Conservation (phyloP, 1,140 invertebrate genomes). For the Ericerus pela region DNA sequence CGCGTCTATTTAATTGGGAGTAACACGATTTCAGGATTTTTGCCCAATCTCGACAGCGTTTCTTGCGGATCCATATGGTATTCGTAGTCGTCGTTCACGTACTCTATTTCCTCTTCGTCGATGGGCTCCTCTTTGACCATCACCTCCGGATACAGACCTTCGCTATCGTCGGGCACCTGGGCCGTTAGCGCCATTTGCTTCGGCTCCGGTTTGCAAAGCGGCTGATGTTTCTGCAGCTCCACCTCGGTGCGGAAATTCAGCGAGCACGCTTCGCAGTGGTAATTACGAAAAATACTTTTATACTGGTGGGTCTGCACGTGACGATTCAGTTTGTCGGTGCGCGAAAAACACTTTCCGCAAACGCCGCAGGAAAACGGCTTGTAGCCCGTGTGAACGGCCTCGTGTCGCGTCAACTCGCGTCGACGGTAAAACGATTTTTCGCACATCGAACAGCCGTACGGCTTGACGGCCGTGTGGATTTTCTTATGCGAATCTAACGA, state of each 20-base stretch:
- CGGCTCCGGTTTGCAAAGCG: background rate
- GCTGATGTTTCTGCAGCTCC: background rate
- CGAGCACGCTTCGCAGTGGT: constrained; percentile 1
- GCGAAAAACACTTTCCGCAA: constrained; percentile 24
- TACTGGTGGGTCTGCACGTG: constrained; percentile 16
- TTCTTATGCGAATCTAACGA: constrained; percentile 1
- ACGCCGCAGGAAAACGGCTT: constrained; percentile 25
- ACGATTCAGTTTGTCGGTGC: constrained; percentile 24
- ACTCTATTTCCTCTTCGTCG: background rate
- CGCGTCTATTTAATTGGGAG: background rate
- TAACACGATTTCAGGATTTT: constrained; percentile 5
- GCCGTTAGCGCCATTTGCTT: too few relatives aligned
- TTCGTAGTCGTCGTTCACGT: background rate
- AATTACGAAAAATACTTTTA: constrained; percentile 6
- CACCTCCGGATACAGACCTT: background rate
- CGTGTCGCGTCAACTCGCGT: constrained; percentile 25
- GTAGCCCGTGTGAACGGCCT: constrained; percentile 32
- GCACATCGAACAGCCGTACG: constrained; percentile 4
- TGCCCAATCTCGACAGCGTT: background rate
- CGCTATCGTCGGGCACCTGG: background rate
- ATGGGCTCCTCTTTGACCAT: background rate
- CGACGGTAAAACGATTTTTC: constrained; percentile 12
- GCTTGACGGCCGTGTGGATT: constrained; percentile 9
- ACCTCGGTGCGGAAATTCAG: background rate
- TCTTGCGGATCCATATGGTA: background rate